Conservation (phyloP, 2,888 invertebrate genomes). For the Ophioninae sp. region DNA sequence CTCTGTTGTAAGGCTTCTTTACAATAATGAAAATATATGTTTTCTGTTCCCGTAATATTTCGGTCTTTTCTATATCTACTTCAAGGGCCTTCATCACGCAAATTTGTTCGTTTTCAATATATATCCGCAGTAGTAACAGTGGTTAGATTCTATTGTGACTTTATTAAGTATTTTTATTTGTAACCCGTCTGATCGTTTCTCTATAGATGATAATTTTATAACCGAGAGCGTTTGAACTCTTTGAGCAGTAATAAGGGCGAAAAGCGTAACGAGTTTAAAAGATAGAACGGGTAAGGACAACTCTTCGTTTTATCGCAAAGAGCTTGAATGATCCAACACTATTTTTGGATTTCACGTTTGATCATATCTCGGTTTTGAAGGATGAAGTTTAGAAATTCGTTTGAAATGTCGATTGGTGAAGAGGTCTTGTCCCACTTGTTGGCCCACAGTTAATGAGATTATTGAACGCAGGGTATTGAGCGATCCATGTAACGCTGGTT, state of each 20-base stretch:
- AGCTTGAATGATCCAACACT: not conserved
- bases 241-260: too few species aligned
- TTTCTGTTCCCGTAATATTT: too few species aligned
- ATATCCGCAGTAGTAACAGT: too few species aligned
- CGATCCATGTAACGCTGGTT: slow-evolving; percentile 61
- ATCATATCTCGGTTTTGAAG: slow-evolving; percentile 62
- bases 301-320: not conserved
- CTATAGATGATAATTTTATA: not conserved
- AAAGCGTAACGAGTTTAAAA: too few species aligned
- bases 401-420: too few species aligned
- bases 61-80: too few species aligned
- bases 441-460: slow-evolving; percentile 62
- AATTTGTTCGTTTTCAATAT: too few species aligned
- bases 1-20: too few species aligned
- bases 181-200: not conserved
- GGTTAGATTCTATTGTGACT: too few species aligned
- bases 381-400: slow-evolving; percentile 63
- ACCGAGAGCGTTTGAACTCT: not conserved
- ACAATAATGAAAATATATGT: too few species aligned
- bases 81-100: too few species aligned
- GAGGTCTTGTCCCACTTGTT: slow-evolving; percentile 57
- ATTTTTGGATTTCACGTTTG: slow-evolving; percentile 68
- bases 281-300: not conserved
- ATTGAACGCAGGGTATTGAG: slow-evolving; percentile 68
- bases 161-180: not conserved